Base-by-base conservation (phyloP, 2,797 vertebrate species). In the Sebastes vulpes region DNA sequence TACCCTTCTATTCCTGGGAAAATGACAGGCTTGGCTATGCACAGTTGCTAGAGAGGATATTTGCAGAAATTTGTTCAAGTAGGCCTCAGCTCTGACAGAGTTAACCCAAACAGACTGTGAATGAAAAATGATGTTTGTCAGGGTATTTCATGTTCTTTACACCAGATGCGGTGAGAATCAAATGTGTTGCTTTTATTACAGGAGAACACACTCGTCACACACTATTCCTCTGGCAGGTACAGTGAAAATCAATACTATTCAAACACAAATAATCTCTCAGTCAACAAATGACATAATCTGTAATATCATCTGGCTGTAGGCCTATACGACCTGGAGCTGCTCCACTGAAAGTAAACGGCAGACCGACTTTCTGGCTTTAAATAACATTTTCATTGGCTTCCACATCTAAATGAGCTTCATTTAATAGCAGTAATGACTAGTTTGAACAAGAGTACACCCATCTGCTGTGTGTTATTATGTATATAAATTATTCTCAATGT, bases 21-120 rank as follows among this genome's bases (percentile, higher is more conserved):
- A 96, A 97, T 96, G 91, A 96, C 94, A 96, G 96, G 95, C 92
- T 94, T 94, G 93, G 79, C 85, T 88, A 80, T 89, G 79, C 82
- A 80, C 89, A 84, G 89, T 91, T 85, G 88, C 82, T 72, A 73
- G 46, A 83, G 83, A 92, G 80, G 90, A 90, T 92, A 95, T 95
- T 93, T 94, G 86, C 81, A 93, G 94, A 93, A 85, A 94, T 94
- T 86, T 93, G 82, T 91, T 77, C 78, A 83, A 84, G 71, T 82
- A 78, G 77, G 79, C 83, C 83, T 75, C 72, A 63, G 74, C 68
- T 57, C 84, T 85, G 88, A 87, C 84, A 93, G 71, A 88, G 35
- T 75, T 75, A 69, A 82, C 53, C 57, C 38, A 66, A 88, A 81
- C 3, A 89, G 67, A 82, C 38, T 54, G 64, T 64, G 18, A 83